Base-by-base conservation (phyloP, 2,888 invertebrate genomes). In the Limnephilus auricula region DNA sequence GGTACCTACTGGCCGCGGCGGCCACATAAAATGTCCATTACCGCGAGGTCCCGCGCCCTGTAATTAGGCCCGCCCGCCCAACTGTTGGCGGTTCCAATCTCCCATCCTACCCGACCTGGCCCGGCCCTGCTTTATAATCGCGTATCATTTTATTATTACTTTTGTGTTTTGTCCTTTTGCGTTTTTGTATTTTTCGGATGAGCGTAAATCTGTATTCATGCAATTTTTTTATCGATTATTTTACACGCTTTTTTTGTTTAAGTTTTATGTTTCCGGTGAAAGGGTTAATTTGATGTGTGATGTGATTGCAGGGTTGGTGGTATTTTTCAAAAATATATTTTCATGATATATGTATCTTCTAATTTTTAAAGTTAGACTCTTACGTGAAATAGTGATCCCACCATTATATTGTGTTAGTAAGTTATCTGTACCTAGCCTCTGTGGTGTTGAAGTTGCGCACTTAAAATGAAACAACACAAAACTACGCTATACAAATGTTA, bases 131-230 rank as follows among this genome's bases (percentile, higher is more conserved):
- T 13, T 34, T 87, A 78, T 31, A 87, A 65, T 65, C 31, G 87
- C 65, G 65, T 25, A 87, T 87, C 87, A 78, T 78, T 87, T 87
- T 87, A 87, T 87, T 87, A 87, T 65, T 34, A 65, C 65, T 86
- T 86, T 82, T 40, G 40, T 40, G 40, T 31, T 78, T 50, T 78
- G 50, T 87, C 87, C 87, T 87, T 86, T 87, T 87, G 87, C 65
- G 65, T 65, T 65, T 65, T 65, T 4, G 65, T 65, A 25, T 65
- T 65, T 65, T 65, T 87, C 30, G 87, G 32, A 87, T 32, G 34
- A 31, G 85, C 87, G 34, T 6, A 50, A 87, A 87, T 78, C 78
- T 30, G 32, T 25, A 86, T 78, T 25, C 87, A 65, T 25, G 9
- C 25, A 25, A 25, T n/a, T 65, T 78, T 34, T 85, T 37, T 85